A percentile compares a stretch with the other conserved stretches of the same genome.
These are phyloP conservation scores for Chionis minor DNA, from an alignment of 2,113 vertebrate genomes.

Conservation along the genomic window DNA sequence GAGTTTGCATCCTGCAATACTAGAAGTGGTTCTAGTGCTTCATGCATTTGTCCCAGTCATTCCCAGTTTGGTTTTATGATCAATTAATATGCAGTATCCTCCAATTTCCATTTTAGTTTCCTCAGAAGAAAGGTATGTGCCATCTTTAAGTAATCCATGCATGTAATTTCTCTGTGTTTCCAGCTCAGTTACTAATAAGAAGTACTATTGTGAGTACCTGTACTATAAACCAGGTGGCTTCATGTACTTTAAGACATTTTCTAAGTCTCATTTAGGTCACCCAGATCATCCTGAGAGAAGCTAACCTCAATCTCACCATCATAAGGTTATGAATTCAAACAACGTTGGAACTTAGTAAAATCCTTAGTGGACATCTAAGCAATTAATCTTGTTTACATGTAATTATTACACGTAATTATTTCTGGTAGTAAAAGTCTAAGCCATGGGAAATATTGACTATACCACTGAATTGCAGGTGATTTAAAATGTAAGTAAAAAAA, in stretches of 20 bases:
- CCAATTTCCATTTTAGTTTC: not conserved
- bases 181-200: not conserved
- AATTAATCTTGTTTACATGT: not conserved
- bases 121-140: not conserved
- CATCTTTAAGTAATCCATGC: not conserved
- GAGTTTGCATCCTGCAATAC: not conserved
- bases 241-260: not conserved
- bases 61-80: not conserved
- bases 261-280: not conserved
- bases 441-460: not conserved
- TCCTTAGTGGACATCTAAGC: not conserved
- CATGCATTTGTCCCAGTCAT: not conserved
- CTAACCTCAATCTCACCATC: not conserved
- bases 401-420: not conserved
- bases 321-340: not conserved
- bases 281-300: not conserved
- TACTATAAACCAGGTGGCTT: not conserved
- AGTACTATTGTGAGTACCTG: not conserved
- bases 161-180: not conserved
- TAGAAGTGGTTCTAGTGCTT: not conserved
- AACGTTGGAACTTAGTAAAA: not conserved
- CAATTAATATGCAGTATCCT: not conserved
- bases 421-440: not conserved
- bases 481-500: not conserved
- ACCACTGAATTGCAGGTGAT: not conserved